Percentiles rank a stretch among this genome's conserved stretches.
phyloP scores from a whole-genome alignment of 2,797 vertebrate genomes.

The Phylloscopus collybita region DNA sequence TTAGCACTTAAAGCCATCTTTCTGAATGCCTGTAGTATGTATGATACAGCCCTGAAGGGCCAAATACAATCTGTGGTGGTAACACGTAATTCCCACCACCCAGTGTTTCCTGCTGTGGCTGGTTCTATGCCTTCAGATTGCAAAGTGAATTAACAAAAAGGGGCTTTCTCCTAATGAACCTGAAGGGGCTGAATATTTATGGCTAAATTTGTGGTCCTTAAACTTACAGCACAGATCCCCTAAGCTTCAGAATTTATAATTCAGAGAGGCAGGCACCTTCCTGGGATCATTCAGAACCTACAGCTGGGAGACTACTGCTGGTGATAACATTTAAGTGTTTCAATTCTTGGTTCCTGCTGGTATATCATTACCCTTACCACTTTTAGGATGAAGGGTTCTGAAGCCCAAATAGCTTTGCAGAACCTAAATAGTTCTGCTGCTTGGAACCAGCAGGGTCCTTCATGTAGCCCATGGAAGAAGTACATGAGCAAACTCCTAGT shows the following conservation, averaged over 20 bases:
- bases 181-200: background rate
- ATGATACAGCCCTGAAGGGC: background rate
- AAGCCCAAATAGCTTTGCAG: background rate
- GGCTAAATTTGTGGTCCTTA: background rate
- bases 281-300: background rate
- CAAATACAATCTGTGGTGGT: background rate
- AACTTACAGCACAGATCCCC: background rate
- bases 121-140: background rate
- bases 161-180: background rate
- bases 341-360: background rate
- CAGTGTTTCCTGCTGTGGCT: background rate
- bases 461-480: background rate
- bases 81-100: background rate
- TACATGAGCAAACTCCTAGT: background rate
- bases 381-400: background rate
- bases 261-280: background rate
- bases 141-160: background rate
- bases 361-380: background rate
- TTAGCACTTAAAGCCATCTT: conserved; percentile 14
- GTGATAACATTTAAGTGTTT: background rate
- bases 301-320: background rate
- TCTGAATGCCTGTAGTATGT: conserved; percentile 26
- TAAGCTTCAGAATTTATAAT: background rate
- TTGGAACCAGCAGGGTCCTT: background rate
- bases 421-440: background rate